These are phyloP conservation scores for Cordilura impudica DNA, from an alignment of 2,888 invertebrate species.

Conservation along the genomic window DNA sequence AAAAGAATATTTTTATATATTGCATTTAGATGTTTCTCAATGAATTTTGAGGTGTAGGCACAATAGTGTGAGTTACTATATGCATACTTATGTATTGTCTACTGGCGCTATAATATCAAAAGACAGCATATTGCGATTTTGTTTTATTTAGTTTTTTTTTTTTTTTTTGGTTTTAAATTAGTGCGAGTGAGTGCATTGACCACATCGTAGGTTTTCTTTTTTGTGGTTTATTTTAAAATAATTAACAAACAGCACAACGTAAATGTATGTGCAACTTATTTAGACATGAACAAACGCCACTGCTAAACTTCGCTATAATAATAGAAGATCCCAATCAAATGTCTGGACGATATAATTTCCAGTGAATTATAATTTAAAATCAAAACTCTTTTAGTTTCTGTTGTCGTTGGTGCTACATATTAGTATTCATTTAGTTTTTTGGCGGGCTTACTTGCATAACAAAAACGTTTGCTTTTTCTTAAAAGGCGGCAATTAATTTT, in stretches of 20 bases:
- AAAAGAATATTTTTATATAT: too few relatives aligned
- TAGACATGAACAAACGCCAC: constrained; percentile 18
- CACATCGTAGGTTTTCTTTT: neutral
- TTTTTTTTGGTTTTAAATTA: neutral
- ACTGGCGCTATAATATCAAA: constrained; percentile 50
- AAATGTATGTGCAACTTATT: constrained; percentile 18
- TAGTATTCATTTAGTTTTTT: constrained; percentile 31
- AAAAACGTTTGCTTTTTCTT: too few relatives aligned
- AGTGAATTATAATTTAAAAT: constrained; percentile 43
- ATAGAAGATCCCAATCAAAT: constrained; percentile 53
- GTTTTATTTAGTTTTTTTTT: neutral
- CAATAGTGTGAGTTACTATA: too few relatives aligned
- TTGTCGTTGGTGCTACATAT: neutral
- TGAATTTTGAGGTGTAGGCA: too few relatives aligned
- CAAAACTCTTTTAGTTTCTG: too few relatives aligned
- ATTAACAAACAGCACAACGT: constrained; percentile 9
- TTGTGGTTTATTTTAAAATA: neutral
- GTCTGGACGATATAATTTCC: constrained; percentile 58
- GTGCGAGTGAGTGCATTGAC: constrained; percentile 22
- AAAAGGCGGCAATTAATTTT: too few relatives aligned
- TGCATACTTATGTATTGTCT: too few relatives aligned
- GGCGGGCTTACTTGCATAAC: constrained; percentile 10
- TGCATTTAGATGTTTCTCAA: too few relatives aligned
- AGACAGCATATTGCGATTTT: constrained; percentile 5
- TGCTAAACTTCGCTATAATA: constrained; percentile 2